Conservation (phyloP, 2,113 vertebrate species). For the Crotalus viridis region DNA sequence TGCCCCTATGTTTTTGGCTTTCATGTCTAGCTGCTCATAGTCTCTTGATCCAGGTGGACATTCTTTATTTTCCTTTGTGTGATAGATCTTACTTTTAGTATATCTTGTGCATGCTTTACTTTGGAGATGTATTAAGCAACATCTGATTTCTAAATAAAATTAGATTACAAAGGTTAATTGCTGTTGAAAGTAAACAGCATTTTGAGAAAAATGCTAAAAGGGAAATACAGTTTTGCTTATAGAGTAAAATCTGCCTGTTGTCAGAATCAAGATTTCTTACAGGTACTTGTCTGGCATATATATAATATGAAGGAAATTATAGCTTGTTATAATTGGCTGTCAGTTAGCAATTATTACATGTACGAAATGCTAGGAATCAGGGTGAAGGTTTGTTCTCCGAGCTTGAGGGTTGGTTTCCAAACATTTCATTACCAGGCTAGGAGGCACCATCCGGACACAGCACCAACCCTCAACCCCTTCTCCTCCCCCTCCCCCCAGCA, state of each 20-base stretch:
- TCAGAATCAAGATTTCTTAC: background rate
- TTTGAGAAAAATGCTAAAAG: accelerated
- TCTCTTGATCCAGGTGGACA: background rate
- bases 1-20: background rate
- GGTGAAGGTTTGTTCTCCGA: too few species aligned
- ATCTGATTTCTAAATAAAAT: background rate
- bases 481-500: too few species aligned
- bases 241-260: background rate
- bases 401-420: too few species aligned
- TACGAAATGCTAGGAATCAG: background rate
- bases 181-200: conserved; percentile 1
- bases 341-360: background rate
- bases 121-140: background rate
- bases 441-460: too few species aligned
- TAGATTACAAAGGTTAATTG: background rate
- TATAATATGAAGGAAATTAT: background rate
- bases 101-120: background rate
- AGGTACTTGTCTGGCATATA: background rate
- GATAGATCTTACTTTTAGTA: conserved; percentile 4
- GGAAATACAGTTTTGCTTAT: background rate
- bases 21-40: background rate
- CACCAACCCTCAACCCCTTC: too few species aligned
- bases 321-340: background rate
- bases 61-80: background rate
- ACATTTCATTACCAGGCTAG: too few species aligned